Evolutionary conservation across 1,140 invertebrate species (phyloP).

Genomic region (Littorina saxatilis): DNA sequence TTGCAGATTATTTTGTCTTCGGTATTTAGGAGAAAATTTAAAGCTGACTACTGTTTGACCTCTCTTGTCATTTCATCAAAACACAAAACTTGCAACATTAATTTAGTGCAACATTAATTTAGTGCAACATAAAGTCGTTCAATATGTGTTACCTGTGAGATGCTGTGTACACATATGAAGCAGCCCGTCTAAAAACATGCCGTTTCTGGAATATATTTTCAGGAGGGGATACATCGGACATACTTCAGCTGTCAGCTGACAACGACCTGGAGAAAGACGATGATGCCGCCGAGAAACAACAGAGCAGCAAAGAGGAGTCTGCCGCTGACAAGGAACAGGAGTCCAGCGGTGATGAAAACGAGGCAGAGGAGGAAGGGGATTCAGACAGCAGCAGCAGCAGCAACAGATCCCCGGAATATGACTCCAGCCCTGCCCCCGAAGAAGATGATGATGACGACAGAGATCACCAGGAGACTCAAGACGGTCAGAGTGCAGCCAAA

Average conservation of each 20-base stretch:
- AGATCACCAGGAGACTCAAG: too few species aligned
- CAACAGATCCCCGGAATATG: neutral
- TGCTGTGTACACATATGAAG: too few species aligned
- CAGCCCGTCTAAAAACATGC: too few species aligned
- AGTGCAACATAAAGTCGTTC: too few species aligned
- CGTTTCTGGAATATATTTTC: neutral
- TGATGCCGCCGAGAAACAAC: neutral
- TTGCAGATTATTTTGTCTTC: too few species aligned
- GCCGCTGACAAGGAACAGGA: neutral
- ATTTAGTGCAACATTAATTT: too few species aligned
- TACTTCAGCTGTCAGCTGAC: conserved; percentile 19
- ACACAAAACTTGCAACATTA: too few species aligned
- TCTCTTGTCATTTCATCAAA: too few species aligned
- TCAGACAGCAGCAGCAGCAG: neutral
- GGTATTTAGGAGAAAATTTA: too few species aligned
- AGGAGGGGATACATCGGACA: conserved; percentile 17
- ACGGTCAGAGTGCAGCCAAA: neutral
- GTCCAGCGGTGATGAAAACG: conserved; percentile 5
- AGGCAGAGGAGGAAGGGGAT: neutral
- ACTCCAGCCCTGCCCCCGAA: neutral
- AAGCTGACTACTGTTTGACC: too few species aligned
- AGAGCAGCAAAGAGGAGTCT: neutral
- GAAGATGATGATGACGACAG: neutral
- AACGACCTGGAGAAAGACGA: conserved; percentile 9
- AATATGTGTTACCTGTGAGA: too few species aligned